phyloP scores from a whole-genome alignment of 2,888 invertebrate species.

The Cosmorhoe ocellata region DNA sequence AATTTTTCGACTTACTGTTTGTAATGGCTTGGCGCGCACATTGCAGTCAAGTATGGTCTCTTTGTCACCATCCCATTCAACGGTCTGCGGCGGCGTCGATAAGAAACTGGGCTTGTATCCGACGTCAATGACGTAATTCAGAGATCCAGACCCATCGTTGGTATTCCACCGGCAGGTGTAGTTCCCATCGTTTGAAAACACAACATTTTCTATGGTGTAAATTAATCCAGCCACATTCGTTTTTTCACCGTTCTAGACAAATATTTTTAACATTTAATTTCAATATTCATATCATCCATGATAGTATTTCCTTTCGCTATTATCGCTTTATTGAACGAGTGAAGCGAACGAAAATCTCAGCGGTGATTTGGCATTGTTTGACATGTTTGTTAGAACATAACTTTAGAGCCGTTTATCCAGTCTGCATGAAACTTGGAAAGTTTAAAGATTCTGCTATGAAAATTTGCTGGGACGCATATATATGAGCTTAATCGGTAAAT shows the following conservation, averaged over 20 bases:
- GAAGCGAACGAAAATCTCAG: too few relatives aligned
- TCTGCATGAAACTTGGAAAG: too few relatives aligned
- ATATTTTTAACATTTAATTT: too few relatives aligned
- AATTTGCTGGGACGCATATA: too few relatives aligned
- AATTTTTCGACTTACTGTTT: constrained; percentile 15
- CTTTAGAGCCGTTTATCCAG: too few relatives aligned
- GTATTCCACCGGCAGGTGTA: constrained; percentile 33
- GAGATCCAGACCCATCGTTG: constrained; percentile 22
- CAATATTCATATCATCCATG: too few relatives aligned
- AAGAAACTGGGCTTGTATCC: constrained; percentile 26
- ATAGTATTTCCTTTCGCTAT: too few relatives aligned
- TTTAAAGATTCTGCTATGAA: too few relatives aligned
- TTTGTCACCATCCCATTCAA: constrained; percentile 18
- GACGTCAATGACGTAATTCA: constrained; percentile 27
- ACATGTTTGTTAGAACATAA: too few relatives aligned
- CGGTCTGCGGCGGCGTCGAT: not conserved
- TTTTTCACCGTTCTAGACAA: constrained; percentile 8
- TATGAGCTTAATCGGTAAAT: too few relatives aligned
- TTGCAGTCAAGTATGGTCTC: constrained; percentile 21
- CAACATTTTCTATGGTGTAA: constrained; percentile 16
- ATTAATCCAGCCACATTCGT: not conserved
- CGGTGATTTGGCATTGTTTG: too few relatives aligned
- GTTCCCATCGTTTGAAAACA: constrained; percentile 23
- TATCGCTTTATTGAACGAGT: too few relatives aligned
- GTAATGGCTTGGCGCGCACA: constrained; percentile 22